phyloP scores from a whole-genome alignment of 2,797 vertebrate species.

The Helicolenus hilgendorfi region DNA sequence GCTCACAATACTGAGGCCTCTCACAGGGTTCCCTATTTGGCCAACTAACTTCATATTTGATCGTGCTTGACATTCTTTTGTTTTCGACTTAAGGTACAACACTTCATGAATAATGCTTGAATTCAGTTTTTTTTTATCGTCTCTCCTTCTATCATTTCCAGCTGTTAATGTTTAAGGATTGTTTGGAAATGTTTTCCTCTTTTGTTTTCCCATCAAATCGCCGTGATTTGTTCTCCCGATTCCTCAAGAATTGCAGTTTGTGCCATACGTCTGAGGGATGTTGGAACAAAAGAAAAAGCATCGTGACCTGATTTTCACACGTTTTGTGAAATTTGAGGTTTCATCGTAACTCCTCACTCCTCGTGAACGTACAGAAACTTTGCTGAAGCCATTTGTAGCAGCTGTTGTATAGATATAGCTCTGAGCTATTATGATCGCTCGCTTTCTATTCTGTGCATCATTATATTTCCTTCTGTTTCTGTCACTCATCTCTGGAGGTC shows the following conservation, averaged over 20 bases:
- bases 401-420: not conserved
- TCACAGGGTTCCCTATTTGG: not conserved
- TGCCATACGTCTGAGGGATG: not conserved
- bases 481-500: not conserved
- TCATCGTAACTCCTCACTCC: not conserved
- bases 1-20: not conserved
- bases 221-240: not conserved
- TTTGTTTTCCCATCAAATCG: not conserved
- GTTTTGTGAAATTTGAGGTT: not conserved
- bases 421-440: not conserved
- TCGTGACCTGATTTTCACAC: not conserved
- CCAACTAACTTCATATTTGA: not conserved
- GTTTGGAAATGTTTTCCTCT: not conserved
- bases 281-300: not conserved
- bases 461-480: slow-evolving; percentile 9
- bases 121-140: not conserved
- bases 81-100: not conserved
- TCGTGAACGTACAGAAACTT: not conserved
- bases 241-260: not conserved
- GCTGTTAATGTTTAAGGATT: not conserved
- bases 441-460: slow-evolving; percentile 1
- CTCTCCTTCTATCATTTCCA: not conserved
- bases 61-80: not conserved
- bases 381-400: not conserved
- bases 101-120: too few species aligned